Evolutionary conservation across 1,140 invertebrate species (phyloP).

Genomic region (Bombus turneri): DNA sequence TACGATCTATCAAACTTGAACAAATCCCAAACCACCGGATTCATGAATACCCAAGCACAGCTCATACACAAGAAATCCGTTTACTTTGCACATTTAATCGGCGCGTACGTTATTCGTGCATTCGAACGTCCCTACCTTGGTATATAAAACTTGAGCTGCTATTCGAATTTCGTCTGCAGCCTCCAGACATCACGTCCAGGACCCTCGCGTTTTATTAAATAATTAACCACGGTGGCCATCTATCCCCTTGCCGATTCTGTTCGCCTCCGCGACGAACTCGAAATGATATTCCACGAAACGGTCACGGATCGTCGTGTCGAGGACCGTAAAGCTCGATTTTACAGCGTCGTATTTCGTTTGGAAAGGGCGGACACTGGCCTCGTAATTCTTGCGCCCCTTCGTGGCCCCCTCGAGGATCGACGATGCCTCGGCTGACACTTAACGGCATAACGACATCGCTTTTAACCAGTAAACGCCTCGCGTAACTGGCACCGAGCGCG

Average conservation of each 20-base stretch:
- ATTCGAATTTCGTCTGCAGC: neutral
- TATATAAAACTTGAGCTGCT: neutral
- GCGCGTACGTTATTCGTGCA: too few species aligned
- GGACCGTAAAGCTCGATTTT: conserved; percentile 31
- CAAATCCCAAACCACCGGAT: neutral
- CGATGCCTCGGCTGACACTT: conserved; percentile 29
- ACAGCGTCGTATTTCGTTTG: conserved; percentile 44
- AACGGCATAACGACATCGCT: conserved; percentile 57
- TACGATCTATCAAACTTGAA: neutral
- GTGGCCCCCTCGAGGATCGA: neutral
- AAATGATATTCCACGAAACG: conserved; percentile 12
- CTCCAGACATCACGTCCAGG: neutral
- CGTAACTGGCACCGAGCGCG: conserved; percentile 34
- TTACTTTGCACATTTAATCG: too few species aligned
- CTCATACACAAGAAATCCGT: too few species aligned
- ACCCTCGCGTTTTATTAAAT: neutral
- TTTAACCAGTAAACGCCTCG: conserved; percentile 53
- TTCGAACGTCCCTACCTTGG: too few species aligned
- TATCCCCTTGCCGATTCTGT: neutral
- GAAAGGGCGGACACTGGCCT: conserved; percentile 26
- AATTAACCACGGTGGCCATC: neutral
- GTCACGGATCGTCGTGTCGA: neutral
- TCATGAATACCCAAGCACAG: too few species aligned
- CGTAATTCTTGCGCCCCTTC: conserved; percentile 17
- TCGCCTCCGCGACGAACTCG: neutral